phyloP scores from a whole-genome alignment of 2,113 vertebrate genomes.

The Paracanthobrama guichenoti region DNA sequence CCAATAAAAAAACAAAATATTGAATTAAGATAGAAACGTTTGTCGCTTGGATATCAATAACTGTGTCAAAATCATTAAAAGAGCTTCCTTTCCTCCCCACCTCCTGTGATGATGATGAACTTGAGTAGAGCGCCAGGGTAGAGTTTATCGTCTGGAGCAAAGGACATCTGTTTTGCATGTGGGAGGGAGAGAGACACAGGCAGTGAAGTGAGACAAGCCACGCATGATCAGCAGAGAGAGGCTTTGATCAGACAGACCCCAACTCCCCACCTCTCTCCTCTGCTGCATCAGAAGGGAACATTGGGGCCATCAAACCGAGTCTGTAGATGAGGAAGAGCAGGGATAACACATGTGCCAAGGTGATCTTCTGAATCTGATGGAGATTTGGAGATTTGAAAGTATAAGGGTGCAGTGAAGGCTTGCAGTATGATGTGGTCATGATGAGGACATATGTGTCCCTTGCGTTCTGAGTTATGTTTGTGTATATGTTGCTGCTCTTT shows the following conservation, averaged over 20 bases:
- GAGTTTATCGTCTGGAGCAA: conserved; percentile 47
- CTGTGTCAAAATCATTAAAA: conserved; percentile 35
- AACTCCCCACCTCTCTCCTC: background rate
- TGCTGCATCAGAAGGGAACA: conserved; percentile 39
- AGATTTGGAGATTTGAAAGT: background rate
- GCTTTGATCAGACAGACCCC: conserved; percentile 56
- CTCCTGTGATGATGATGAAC: conserved; percentile 36
- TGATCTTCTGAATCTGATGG: background rate
- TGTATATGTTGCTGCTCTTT: conserved; percentile 46
- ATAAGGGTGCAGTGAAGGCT: background rate
- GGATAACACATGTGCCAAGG: conserved; percentile 18
- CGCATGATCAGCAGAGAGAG: conserved; percentile 54
- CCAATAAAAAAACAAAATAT: background rate
- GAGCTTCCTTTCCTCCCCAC: conserved; percentile 14
- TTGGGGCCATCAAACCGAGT: conserved; percentile 45
- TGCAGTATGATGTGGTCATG: background rate
- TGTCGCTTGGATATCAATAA: background rate
- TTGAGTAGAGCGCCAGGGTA: conserved; percentile 41
- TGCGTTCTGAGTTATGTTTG: conserved; percentile 32
- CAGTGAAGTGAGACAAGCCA: conserved; percentile 53
- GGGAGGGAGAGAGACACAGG: conserved; percentile 49
- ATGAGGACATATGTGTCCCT: background rate
- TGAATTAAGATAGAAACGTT: background rate
- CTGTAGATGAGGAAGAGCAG: conserved; percentile 53
- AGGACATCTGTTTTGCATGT: conserved; percentile 61